Base-by-base conservation (phyloP, 2,888 invertebrate species). In the Eretmocerus hayati region DNA sequence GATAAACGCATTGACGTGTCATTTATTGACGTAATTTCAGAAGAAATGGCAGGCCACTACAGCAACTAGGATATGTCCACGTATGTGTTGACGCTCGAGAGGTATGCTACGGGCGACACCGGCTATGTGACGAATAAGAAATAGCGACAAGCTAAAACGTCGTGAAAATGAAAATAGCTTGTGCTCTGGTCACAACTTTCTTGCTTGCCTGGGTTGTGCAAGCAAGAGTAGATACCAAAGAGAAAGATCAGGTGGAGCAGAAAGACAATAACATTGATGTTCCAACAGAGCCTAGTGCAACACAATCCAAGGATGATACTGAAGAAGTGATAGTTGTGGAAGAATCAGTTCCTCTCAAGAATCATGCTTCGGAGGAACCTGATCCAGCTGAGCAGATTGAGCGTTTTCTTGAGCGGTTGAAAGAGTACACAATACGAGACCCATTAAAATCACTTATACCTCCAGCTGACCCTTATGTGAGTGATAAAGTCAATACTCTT, bases 1-100 rank as follows among this genome's bases (percentile, higher is more conserved):
- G n/a, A n/a, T n/a, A n/a, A n/a, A n/a, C n/a, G 50, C 48, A 55
- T 59, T 64, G 64, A 64, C 64, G 63, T 64, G 64, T 64, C 63
- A 56, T 50, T n/a, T n/a, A 59, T 57, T 63, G 64, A 64, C 64
- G 64, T 63, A 64, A 62, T 59, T 56, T 43, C 45, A 48, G 35
- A 48, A 46, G 30, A 26, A 20, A 49, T 50, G 48, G 47, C 19
- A 40, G 39, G 5, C 33, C 21, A 49, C 53, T 50, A 50, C 53
- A 51, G 52, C 37, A 42, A 26, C 48, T 48, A 44, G 42, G 53
- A 65, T n/a, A n/a, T 64, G 63, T 65, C 61, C 63, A 65, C 64
- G 62, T 65, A 63, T 58, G 54, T 56, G 50, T 56, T 50, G 47
- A 54, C 50, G 36, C 39, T 41, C 15, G 44, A 30, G 30, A 26